Conservation (phyloP, 2,797 vertebrate genomes). For the Heterohyrax brucei region DNA sequence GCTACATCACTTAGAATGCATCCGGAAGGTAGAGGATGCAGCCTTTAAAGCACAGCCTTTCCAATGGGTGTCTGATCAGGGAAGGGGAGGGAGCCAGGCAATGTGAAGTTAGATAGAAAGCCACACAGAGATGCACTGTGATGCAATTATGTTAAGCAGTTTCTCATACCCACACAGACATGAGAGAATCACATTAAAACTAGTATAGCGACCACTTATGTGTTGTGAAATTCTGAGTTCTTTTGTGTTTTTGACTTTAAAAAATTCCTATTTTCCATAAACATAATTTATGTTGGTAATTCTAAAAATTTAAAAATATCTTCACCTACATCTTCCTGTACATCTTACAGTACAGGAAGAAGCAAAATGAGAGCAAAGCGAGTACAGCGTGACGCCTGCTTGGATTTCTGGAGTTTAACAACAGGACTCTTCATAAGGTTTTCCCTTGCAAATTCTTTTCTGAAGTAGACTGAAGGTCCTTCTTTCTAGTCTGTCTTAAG, state of each 20-base stretch:
- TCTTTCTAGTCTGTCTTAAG: too few relatives aligned
- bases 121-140: too few relatives aligned
- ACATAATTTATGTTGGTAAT: neutral
- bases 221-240: neutral
- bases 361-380: too few relatives aligned
- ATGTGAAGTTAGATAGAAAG: neutral
- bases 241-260: neutral
- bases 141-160: neutral
- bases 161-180: neutral
- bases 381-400: rapidly evolving
- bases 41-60: neutral
- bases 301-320: neutral
- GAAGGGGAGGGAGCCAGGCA: too few relatives aligned
- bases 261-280: neutral
- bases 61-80: too few relatives aligned
- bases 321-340: slow-evolving; percentile 15
- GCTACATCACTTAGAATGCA: rapidly evolving
- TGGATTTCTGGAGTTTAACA: too few relatives aligned
- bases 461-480: too few relatives aligned
- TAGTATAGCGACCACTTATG: neutral
- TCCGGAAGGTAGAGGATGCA: neutral
- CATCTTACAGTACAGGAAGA: neutral
- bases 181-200: neutral
- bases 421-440: too few relatives aligned
- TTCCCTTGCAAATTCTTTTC: too few relatives aligned